phyloP scores from a whole-genome alignment of 1,140 invertebrate species.

The Eriocheir sinensis region DNA sequence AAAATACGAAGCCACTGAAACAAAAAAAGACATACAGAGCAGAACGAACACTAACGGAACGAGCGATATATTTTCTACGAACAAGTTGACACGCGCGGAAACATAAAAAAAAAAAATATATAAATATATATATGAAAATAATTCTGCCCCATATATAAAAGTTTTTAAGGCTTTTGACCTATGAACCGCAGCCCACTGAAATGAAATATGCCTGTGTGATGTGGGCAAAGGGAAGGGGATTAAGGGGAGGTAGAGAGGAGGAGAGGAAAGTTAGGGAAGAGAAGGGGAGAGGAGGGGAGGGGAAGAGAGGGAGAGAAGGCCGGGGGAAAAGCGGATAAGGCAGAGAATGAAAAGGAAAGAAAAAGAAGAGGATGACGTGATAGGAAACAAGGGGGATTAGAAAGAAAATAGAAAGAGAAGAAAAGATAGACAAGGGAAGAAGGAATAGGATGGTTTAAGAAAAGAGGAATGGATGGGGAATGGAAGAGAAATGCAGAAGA shows the following conservation, averaged over 20 bases:
- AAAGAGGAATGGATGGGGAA: conserved; percentile 7
- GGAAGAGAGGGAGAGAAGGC: no score
- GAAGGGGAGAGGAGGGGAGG: no score
- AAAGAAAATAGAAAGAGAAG: neutral
- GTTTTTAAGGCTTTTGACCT: neutral
- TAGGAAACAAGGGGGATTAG: neutral
- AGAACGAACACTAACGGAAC: neutral
- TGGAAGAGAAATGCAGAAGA: neutral
- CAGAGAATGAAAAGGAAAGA: no score
- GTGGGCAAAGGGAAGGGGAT: neutral
- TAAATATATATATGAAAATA: neutral
- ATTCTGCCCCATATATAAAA: neutral
- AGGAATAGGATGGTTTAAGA: neutral
- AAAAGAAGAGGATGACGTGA: no score
- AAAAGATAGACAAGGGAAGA: neutral
- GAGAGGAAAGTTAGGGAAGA: neutral
- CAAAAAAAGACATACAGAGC: neutral
- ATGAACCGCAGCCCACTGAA: neutral
- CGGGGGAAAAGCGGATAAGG: no score
- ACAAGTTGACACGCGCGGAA: neutral
- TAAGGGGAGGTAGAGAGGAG: neutral
- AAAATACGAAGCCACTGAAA: neutral
- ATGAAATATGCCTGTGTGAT: neutral
- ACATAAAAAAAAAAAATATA: neutral
- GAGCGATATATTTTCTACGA: neutral